Conservation (phyloP, 2,888 invertebrate genomes). For the Hypsopygia costalis region DNA sequence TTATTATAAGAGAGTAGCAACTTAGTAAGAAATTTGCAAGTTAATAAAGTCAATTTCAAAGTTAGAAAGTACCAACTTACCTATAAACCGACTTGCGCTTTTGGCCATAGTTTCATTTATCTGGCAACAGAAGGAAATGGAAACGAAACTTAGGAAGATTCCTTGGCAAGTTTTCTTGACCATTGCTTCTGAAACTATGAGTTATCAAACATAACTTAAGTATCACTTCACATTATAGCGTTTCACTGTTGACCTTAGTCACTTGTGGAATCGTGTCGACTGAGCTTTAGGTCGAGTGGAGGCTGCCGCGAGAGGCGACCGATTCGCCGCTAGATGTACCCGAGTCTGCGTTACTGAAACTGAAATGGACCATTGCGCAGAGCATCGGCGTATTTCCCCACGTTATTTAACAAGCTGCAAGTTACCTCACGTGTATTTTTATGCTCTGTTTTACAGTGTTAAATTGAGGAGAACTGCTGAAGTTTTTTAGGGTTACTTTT, state of each 20-base stretch:
- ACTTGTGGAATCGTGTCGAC: slow-evolving; percentile 37
- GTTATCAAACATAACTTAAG: slow-evolving; percentile 8
- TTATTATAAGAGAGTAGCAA: too few relatives aligned
- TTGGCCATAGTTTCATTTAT: slow-evolving; percentile 73
- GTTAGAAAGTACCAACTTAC: slow-evolving; percentile 37
- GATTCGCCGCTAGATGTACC: slow-evolving; percentile 48
- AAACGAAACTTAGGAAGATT: slow-evolving; percentile 69
- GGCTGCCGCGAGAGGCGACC: not conserved
- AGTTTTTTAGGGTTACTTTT: too few relatives aligned
- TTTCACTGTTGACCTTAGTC: slow-evolving; percentile 14
- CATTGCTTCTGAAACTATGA: slow-evolving; percentile 38
- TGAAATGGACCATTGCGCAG: slow-evolving; percentile 63
- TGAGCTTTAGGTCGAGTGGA: slow-evolving; percentile 53
- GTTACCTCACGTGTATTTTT: slow-evolving; percentile 27
- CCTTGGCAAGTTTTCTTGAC: slow-evolving; percentile 72
- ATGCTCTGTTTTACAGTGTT: slow-evolving; percentile 21
- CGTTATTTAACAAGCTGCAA: slow-evolving; percentile 39
- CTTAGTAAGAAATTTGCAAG: too few relatives aligned
- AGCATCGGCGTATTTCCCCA: slow-evolving; percentile 41
- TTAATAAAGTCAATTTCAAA: not conserved
- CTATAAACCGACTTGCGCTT: slow-evolving; percentile 70
- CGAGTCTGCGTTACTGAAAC: slow-evolving; percentile 30
- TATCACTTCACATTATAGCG: slow-evolving; percentile 20
- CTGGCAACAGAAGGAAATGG: slow-evolving; percentile 74
- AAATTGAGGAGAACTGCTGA: not conserved